These are phyloP conservation scores for Palythoa caribaeorum DNA, from an alignment of 92 coral and sea anemone species.

Conservation along the genomic window DNA sequence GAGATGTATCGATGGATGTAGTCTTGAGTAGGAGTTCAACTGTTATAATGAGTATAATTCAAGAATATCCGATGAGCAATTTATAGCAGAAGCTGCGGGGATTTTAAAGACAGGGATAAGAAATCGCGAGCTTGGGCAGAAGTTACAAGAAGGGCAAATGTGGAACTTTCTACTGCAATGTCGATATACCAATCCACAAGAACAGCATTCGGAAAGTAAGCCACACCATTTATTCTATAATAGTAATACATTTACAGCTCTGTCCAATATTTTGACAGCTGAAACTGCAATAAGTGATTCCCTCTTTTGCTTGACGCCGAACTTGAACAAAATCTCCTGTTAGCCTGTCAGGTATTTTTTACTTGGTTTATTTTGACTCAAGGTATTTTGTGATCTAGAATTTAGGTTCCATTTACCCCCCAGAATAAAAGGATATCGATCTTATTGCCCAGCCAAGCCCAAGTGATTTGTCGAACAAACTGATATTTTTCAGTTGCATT, in stretches of 20 bases:
- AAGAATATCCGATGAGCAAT: slow-evolving; percentile 13
- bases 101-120: slow-evolving; percentile 16
- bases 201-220: slow-evolving; percentile 12
- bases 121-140: slow-evolving; percentile 23
- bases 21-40: not conserved
- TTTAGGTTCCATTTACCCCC: slow-evolving; percentile 25
- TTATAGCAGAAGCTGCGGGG: slow-evolving; percentile 25
- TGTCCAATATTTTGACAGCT: slow-evolving; percentile 15
- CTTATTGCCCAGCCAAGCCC: slow-evolving; percentile 8
- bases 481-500: not conserved
- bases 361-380: slow-evolving; percentile 15
- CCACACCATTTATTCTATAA: slow-evolving; percentile 1
- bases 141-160: slow-evolving; percentile 13
- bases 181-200: slow-evolving; percentile 11
- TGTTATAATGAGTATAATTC: not conserved
- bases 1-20: slow-evolving; percentile 13
- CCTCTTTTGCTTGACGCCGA: slow-evolving; percentile 11
- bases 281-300: slow-evolving; percentile 12
- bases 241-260: not conserved
- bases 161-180: slow-evolving; percentile 24
- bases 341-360: slow-evolving; percentile 6
- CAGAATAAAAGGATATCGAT: not conserved
- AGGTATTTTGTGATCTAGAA: slow-evolving; percentile 26
- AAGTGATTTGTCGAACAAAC: not conserved
- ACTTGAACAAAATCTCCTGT: slow-evolving; percentile 11